Evolutionary conservation across 2,113 vertebrate genomes (phyloP).

Genomic region (cattle (Bos taurus)): DNA sequence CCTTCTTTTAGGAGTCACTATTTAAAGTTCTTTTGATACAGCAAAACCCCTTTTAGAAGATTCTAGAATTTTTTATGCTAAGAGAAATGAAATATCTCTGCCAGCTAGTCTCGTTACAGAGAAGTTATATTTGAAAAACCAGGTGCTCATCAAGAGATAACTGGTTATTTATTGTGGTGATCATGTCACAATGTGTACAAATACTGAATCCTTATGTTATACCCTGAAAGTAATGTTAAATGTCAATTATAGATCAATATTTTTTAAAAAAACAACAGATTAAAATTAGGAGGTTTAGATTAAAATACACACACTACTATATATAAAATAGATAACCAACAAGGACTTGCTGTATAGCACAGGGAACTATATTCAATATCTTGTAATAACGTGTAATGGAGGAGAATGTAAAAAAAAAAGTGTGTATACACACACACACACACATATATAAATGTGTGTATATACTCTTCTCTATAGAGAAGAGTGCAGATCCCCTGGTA

Average conservation of each 20-base stretch:
- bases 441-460: neutral
- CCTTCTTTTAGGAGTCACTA: neutral
- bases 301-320: no score
- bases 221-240: neutral
- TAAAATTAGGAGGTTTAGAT: no score
- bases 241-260: neutral
- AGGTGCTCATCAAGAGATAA: neutral
- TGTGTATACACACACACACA: neutral
- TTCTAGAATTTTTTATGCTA: neutral
- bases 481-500: neutral
- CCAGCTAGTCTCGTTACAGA: neutral
- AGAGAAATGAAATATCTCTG: neutral
- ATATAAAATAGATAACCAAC: no score
- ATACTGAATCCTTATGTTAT: neutral
- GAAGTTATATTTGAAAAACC: neutral
- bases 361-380: no score
- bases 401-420: no score
- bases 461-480: neutral
- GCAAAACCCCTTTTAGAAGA: slow-evolving; percentile 14
- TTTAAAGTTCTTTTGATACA: neutral
- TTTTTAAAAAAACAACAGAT: neutral
- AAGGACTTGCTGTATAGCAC: no score
- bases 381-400: no score
- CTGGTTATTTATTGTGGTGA: neutral
- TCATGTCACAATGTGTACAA: neutral